phyloP scores from a whole-genome alignment of 2,113 vertebrate species.

The Gallinago paraguaiae region DNA sequence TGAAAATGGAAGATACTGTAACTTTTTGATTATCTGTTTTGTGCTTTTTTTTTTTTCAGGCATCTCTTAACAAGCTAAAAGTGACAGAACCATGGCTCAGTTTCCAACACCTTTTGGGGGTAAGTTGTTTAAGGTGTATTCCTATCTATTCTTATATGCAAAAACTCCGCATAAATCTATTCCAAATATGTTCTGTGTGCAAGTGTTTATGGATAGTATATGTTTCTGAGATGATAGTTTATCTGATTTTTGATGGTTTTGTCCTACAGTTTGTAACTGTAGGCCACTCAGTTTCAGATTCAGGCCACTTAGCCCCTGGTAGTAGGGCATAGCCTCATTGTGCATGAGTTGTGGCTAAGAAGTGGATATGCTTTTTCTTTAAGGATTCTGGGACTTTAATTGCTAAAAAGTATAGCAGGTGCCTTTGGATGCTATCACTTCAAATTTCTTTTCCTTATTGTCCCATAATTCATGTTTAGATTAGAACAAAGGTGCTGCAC shows the following conservation, averaged over 20 bases:
- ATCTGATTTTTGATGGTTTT: not conserved
- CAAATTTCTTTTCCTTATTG: not conserved
- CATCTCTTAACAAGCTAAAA: conserved; percentile 72
- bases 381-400: not conserved
- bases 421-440: not conserved
- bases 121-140: conserved; percentile 71
- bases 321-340: not conserved
- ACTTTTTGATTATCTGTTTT: not conserved
- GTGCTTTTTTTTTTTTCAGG: conserved; percentile 39
- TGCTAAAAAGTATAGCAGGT: not conserved
- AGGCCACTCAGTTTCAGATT: not conserved
- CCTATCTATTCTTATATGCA: not conserved
- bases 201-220: not conserved
- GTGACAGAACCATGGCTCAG: conserved; percentile 94
- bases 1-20: not conserved
- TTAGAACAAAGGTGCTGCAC: not conserved
- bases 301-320: not conserved
- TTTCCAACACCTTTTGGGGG: conserved; percentile 95
- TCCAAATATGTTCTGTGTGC: not conserved
- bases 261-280: not conserved
- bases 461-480: not conserved
- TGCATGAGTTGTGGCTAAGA: not conserved
- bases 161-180: not conserved
- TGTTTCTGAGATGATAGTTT: not conserved
- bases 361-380: not conserved